phyloP scores from a whole-genome alignment of 2,888 invertebrate genomes.

The Xestia sexstrigata region DNA sequence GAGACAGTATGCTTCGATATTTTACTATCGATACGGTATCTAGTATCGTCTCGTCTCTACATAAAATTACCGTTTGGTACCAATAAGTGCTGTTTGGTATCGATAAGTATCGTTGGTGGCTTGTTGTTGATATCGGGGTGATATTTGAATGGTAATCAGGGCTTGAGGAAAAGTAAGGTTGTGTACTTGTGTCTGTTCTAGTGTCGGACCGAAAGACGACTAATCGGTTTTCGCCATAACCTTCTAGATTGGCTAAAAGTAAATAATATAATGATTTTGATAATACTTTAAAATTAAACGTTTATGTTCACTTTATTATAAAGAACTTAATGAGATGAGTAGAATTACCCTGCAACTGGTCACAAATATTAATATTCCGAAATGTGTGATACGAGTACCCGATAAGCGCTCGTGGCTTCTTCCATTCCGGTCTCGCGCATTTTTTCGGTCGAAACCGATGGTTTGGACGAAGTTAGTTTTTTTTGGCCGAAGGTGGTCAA shows the following conservation, averaged over 20 bases:
- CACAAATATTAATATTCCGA: not conserved
- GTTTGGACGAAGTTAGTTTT: not conserved
- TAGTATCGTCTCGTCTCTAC: not conserved
- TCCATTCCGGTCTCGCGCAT: not conserved
- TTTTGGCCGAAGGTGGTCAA: not conserved
- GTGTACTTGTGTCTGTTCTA: slow-evolving; percentile 2
- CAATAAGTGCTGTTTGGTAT: slow-evolving; percentile 37
- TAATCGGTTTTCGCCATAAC: not conserved
- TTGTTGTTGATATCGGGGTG: slow-evolving; percentile 14
- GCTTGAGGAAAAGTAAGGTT: slow-evolving; percentile 2
- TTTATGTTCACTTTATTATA: too few species aligned
- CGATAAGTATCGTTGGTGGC: slow-evolving; percentile 12
- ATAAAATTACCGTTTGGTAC: slow-evolving; percentile 29
- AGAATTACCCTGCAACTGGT: not conserved
- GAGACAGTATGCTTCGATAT: not conserved
- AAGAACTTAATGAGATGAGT: not conserved
- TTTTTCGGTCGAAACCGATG: not conserved
- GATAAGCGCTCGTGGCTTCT: too few species aligned
- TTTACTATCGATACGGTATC: not conserved
- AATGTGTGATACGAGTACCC: not conserved
- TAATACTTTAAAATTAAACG: too few species aligned
- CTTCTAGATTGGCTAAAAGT: not conserved
- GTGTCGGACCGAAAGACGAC: not conserved
- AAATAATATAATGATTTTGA: not conserved
- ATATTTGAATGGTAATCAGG: slow-evolving; percentile 51